Percentiles rank a stretch among this genome's conserved stretches.
These are phyloP conservation scores for Semotilus atromaculatus DNA, from an alignment of 2,797 vertebrate genomes.

Conservation along the genomic window DNA sequence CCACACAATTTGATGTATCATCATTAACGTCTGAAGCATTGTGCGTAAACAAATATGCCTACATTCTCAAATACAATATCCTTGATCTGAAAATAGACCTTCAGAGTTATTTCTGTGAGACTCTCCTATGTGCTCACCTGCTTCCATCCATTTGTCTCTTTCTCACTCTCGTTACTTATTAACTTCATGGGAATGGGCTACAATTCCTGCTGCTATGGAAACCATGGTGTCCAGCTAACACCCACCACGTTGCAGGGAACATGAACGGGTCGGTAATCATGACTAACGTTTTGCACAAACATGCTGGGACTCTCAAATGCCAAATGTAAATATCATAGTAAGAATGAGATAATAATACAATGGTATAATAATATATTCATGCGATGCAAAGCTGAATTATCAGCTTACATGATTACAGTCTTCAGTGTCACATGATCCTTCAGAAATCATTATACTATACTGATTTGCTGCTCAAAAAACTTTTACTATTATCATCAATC, in stretches of 20 bases:
- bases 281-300: not conserved
- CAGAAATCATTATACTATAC: not conserved
- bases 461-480: not conserved
- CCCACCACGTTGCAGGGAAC: not conserved
- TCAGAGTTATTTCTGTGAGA: not conserved
- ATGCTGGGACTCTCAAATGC: not conserved
- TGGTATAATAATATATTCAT: not conserved
- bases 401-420: not conserved
- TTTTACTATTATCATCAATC: not conserved
- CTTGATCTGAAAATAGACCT: not conserved
- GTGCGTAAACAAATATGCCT: not conserved
- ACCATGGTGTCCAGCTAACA: not conserved
- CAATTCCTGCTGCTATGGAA: slow-evolving; percentile 8
- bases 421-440: not conserved
- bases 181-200: slow-evolving; percentile 30
- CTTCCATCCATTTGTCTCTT: slow-evolving; percentile 19
- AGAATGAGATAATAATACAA: not conserved
- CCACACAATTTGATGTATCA: not conserved
- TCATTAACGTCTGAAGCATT: not conserved
- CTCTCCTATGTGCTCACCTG: not conserved
- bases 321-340: not conserved
- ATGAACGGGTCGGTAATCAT: not conserved
- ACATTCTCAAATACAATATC: not conserved
- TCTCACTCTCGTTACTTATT: slow-evolving; percentile 30
- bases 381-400: not conserved